These are phyloP conservation scores for Papilio machaon DNA, from an alignment of 1,140 invertebrate species.

Conservation along the genomic window DNA sequence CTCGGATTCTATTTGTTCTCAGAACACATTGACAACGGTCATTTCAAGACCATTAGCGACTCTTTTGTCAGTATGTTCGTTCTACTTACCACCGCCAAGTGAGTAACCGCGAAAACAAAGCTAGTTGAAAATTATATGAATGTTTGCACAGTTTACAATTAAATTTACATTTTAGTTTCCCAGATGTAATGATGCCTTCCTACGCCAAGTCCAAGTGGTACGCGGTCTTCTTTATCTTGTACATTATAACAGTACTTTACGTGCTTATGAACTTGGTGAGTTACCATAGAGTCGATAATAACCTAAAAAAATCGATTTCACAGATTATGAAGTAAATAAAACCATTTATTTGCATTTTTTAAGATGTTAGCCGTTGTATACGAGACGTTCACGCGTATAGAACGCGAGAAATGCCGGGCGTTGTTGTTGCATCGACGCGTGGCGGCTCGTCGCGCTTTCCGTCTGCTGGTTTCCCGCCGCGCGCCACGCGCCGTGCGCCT, in stretches of 20 bases:
- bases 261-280: conserved; percentile 95
- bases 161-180: conserved; percentile 85
- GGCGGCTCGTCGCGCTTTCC: conserved; percentile 93
- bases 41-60: conserved; percentile 90
- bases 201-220: conserved; percentile 91
- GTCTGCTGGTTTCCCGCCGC: conserved; percentile 88
- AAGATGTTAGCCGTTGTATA: conserved; percentile 95
- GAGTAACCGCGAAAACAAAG: conserved; percentile 70
- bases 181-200: conserved; percentile 97
- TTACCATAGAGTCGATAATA: conserved; percentile 20
- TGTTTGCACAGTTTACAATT: conserved; percentile 17
- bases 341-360: conserved; percentile 35
- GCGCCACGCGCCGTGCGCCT: conserved; percentile 87
- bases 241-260: conserved; percentile 92
- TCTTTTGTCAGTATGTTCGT: conserved; percentile 96
- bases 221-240: conserved; percentile 93
- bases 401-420: conserved; percentile 94
- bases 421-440: conserved; percentile 91
- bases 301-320: neutral
- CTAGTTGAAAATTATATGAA: neutral
- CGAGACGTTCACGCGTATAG: conserved; percentile 93
- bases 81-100: conserved; percentile 95
- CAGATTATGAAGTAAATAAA: no score
- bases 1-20: conserved; percentile 92
- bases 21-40: conserved; percentile 87